Percentiles rank a stretch among this genome's conserved stretches.
These are phyloP conservation scores for Zeugodacus cucurbitae DNA, from an alignment of 1,140 invertebrate genomes.

Conservation along the genomic window DNA sequence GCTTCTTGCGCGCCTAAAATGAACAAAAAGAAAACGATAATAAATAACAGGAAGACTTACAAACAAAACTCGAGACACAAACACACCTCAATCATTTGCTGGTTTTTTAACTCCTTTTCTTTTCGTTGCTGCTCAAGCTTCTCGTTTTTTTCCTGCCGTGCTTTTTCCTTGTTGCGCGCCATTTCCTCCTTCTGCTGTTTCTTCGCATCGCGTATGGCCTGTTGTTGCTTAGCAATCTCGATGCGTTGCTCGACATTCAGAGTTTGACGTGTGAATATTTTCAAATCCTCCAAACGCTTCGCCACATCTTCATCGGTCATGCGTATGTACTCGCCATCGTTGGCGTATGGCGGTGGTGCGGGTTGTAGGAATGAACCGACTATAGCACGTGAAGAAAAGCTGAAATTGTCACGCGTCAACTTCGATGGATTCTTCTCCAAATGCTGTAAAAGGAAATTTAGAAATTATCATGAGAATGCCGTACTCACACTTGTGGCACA, in stretches of 20 bases:
- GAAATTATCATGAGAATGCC: background rate
- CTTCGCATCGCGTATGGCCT: slow-evolving; percentile 72
- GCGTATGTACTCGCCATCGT: slow-evolving; percentile 70
- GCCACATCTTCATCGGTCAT: slow-evolving; percentile 74
- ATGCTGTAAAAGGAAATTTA: slow-evolving; percentile 72
- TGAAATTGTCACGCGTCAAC: slow-evolving; percentile 88
- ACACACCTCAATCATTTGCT: slow-evolving; percentile 75
- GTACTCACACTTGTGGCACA: background rate
- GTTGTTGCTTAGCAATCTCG: slow-evolving; percentile 73
- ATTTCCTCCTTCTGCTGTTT: slow-evolving; percentile 70
- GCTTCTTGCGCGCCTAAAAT: slow-evolving; percentile 82
- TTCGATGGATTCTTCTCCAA: slow-evolving; percentile 83
- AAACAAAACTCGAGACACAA: background rate
- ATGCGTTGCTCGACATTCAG: slow-evolving; percentile 76
- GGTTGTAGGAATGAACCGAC: slow-evolving; percentile 90
- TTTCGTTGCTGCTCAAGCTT: slow-evolving; percentile 79
- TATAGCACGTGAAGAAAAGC: slow-evolving; percentile 87
- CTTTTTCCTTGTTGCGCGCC: slow-evolving; percentile 67
- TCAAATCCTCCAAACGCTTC: slow-evolving; percentile 66
- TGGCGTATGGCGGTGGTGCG: slow-evolving; percentile 69
- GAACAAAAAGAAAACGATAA: slow-evolving; percentile 52
- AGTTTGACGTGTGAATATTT: slow-evolving; percentile 67
- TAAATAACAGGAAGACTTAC: slow-evolving; percentile 3
- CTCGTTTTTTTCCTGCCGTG: slow-evolving; percentile 76
- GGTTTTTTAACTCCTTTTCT: slow-evolving; percentile 79